phyloP scores from a whole-genome alignment of 2,113 vertebrate genomes.

The Pseudorectes ferrugineus region DNA sequence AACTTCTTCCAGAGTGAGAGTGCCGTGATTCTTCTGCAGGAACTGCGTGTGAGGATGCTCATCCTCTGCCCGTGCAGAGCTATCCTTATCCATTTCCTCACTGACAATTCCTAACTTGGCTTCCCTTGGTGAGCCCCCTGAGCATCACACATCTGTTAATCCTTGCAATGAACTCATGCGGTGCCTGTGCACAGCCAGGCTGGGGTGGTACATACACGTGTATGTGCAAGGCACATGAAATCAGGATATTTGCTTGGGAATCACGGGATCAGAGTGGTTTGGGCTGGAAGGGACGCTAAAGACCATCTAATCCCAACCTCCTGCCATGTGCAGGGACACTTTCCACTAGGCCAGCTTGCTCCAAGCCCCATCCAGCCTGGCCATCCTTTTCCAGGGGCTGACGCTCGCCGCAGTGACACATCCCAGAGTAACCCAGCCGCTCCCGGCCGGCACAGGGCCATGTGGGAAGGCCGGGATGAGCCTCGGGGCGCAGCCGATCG shows the following conservation, averaged over 20 bases:
- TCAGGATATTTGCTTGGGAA: accelerated
- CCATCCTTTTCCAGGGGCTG: neutral
- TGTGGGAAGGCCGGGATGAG: neutral
- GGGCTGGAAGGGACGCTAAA: neutral
- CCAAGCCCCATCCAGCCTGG: neutral
- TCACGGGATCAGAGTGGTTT: accelerated
- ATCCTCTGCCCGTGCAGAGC: neutral
- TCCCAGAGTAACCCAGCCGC: accelerated
- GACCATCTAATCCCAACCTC: accelerated
- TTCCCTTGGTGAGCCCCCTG: neutral
- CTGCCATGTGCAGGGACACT: too few relatives aligned
- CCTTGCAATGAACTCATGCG: accelerated
- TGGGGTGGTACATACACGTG: accelerated
- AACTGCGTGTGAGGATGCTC: neutral
- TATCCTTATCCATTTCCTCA: neutral
- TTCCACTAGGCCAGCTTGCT: neutral
- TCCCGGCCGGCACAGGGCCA: neutral
- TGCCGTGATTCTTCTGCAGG: neutral
- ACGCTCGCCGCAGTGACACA: accelerated
- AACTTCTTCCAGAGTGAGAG: neutral
- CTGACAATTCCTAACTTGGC: neutral
- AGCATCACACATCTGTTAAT: accelerated
- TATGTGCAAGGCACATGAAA: accelerated
- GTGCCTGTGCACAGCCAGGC: accelerated
- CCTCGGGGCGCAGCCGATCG: neutral